Evolutionary conservation across 2,113 vertebrate genomes (phyloP), one percentile per base, ranked within the genome.

Genomic region (Hyaena hyaena): DNA sequence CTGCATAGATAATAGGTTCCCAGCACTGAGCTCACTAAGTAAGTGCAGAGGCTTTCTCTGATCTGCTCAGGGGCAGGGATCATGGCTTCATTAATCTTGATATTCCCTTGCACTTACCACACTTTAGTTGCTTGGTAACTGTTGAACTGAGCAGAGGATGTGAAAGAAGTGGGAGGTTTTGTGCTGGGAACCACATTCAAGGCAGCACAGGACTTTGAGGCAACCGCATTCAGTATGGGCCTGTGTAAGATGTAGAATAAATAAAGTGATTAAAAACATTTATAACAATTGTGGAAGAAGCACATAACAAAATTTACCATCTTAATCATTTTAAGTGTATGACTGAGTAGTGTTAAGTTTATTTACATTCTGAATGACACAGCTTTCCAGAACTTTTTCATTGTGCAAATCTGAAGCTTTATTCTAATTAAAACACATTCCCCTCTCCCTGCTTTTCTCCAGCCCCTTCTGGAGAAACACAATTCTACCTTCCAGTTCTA

Each of bases 241-340:
- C 19, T 83, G 17, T 85, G 7, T 73, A 73, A 81, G 63, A 76
- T 86, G 88, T 90, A 35, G 43, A 66, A 63, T 8, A 63, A 76
- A 76, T 45, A 6, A 73, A 50, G 69, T 66, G 35, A 74, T 69
- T 90, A 90, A 95, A 84, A 96, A 80, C 33, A 86, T 35, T 96
- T 77, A 4, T 10, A 21, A 50, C 79, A 79, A 61, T 15, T 33
- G 11, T 79, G n/a, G n/a, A n/a, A 83, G 71, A 39, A 65, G 17
- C 5, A 86, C 8, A 35, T 2, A 33, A 74, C 33, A 7, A 33
- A 85, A 58, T 69, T 87, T 94, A 55, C 43, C 50, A n/a, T 85
- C 28, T 17, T 90, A 68, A 73, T 11, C 31, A 28, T 55, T 87
- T 85, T 58, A 74, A 69, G 58, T 85, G 26, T 80, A 12, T 74